Percentiles rank a stretch among this genome's conserved stretches.
Evolutionary conservation across 2,797 vertebrate species (phyloP).

Genomic region (Pantherophis alleghaniensis): DNA sequence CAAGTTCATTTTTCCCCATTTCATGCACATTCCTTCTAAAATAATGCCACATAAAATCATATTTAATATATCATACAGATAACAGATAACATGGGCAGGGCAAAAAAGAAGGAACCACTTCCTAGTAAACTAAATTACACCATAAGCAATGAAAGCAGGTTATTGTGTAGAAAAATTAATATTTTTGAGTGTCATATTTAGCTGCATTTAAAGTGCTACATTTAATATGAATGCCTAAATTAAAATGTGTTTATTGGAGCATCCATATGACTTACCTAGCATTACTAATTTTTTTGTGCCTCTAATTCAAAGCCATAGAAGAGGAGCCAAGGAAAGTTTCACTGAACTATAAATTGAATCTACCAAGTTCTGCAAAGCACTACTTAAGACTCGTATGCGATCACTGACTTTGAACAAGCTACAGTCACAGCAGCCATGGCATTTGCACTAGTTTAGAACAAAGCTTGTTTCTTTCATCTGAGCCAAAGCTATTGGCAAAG

Average conservation of each 20-base stretch:
- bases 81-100: background rate
- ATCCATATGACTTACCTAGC: conserved; percentile 33
- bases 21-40: background rate
- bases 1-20: background rate
- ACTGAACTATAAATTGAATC: conserved; percentile 62
- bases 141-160: background rate
- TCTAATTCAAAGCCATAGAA: conserved; percentile 57
- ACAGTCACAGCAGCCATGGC: conserved; percentile 65
- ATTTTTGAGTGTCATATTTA: background rate
- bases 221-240: conserved; percentile 4
- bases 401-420: conserved; percentile 65
- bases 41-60: background rate
- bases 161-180: background rate
- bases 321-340: conserved; percentile 62
- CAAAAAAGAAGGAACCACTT: background rate
- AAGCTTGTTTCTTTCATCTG: conserved; percentile 55
- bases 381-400: conserved; percentile 61
- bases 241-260: background rate
- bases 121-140: background rate
- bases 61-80: background rate
- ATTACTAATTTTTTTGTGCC: conserved; percentile 59
- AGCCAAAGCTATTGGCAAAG: conserved; percentile 61
- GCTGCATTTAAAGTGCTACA: background rate
- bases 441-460: conserved; percentile 71
- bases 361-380: conserved; percentile 67